phyloP scores from a whole-genome alignment of 2,888 invertebrate species.

The Timema cristinae region DNA sequence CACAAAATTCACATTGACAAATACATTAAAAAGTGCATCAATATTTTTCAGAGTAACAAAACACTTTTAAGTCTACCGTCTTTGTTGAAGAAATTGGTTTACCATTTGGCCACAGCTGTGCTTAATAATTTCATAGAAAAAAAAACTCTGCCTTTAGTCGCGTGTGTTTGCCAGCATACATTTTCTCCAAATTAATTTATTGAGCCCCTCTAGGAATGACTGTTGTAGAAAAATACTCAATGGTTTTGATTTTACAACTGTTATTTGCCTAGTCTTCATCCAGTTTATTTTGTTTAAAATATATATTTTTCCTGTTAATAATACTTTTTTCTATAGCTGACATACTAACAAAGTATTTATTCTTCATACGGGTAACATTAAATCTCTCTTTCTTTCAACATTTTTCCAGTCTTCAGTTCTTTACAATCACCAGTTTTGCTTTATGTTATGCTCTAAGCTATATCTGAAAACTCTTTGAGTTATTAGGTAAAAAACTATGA shows the following conservation, averaged over 20 bases:
- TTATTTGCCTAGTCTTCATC: background rate
- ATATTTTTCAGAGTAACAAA: no score
- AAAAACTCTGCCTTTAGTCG: background rate
- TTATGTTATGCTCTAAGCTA: background rate
- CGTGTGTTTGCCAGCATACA: background rate
- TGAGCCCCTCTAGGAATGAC: background rate
- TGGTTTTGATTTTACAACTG: background rate
- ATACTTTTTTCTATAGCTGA: background rate
- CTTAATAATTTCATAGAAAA: background rate
- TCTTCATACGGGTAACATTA: background rate
- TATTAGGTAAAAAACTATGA: background rate
- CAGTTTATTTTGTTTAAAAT: background rate
- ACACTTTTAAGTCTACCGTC: background rate
- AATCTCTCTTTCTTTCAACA: background rate
- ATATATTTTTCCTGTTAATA: background rate
- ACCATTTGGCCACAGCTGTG: background rate
- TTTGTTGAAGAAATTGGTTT: background rate
- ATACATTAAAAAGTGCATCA: no score
- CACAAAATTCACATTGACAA: no score
- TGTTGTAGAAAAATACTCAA: background rate
- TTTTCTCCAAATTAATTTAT: background rate
- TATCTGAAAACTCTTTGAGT: conserved; percentile 4
- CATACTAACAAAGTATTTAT: background rate
- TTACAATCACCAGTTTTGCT: background rate
- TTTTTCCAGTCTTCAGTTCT: background rate